Evolutionary conservation across 2,797 vertebrate genomes (phyloP).

Genomic region (Cyclopterus lumpus): DNA sequence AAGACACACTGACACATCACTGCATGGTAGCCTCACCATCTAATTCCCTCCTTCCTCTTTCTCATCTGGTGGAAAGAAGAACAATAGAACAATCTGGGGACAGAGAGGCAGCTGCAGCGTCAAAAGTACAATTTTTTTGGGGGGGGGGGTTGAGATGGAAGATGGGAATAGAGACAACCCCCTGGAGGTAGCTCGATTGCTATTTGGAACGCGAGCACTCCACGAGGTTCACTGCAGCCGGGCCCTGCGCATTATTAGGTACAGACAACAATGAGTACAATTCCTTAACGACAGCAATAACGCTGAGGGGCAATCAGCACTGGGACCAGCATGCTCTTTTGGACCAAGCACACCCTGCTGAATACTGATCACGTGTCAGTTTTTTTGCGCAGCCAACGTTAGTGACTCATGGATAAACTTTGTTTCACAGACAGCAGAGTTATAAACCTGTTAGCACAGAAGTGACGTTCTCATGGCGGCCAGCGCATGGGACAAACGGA

Average conservation of each 20-base stretch:
- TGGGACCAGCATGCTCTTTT: not conserved
- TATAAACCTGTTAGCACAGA: slow-evolving; percentile 27
- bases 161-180: slow-evolving; percentile 22
- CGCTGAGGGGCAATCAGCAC: slow-evolving; percentile 4
- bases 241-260: slow-evolving; percentile 13
- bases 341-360: slow-evolving; percentile 10
- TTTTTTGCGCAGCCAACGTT: slow-evolving; percentile 1
- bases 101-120: slow-evolving; percentile 27
- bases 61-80: slow-evolving; percentile 55
- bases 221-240: not conserved
- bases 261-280: slow-evolving; percentile 17
- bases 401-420: slow-evolving; percentile 52
- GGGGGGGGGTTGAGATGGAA: not conserved
- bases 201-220: not conserved
- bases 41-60: slow-evolving; percentile 62
- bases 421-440: slow-evolving; percentile 43
- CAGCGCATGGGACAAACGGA: slow-evolving; percentile 7
- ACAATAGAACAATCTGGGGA: slow-evolving; percentile 33
- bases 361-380: slow-evolving; percentile 25
- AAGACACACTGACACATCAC: slow-evolving; percentile 51
- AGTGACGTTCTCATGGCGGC: slow-evolving; percentile 27
- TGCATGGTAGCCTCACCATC: slow-evolving; percentile 38
- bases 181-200: not conserved
- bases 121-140: slow-evolving; percentile 26
- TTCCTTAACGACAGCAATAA: slow-evolving; percentile 18